A percentile compares a stretch with the other conserved stretches of the same genome.
phyloP scores from a whole-genome alignment of 2,888 invertebrate species.

The Habroteleia sp. region DNA sequence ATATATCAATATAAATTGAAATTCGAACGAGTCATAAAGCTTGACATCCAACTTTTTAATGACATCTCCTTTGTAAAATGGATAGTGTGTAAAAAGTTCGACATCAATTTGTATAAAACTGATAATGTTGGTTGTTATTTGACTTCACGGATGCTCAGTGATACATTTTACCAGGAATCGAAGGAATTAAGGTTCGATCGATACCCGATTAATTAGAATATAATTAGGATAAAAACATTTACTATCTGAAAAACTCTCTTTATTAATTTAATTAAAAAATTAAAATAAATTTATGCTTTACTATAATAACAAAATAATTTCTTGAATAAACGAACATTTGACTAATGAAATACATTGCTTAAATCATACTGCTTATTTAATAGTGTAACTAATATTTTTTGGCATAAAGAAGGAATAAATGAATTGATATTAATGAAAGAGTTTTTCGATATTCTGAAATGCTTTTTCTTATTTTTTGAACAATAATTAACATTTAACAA shows the following conservation, averaged over 20 bases:
- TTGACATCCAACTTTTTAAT: no score
- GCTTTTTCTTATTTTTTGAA: slow-evolving; percentile 68
- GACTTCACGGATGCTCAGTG: slow-evolving; percentile 79
- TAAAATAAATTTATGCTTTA: neutral
- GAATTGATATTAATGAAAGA: slow-evolving; percentile 6
- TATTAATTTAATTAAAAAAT: neutral
- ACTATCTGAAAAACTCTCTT: slow-evolving; percentile 66
- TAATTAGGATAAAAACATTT: slow-evolving; percentile 72
- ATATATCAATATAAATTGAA: slow-evolving; percentile 6
- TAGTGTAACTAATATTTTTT: no score
- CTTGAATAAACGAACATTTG: no score
- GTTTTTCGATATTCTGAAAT: slow-evolving; percentile 67
- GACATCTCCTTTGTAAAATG: no score
- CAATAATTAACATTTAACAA: slow-evolving; percentile 81
- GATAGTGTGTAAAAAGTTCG: slow-evolving; percentile 26
- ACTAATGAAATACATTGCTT: no score
- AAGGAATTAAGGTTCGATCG: slow-evolving; percentile 71
- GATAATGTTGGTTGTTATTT: slow-evolving; percentile 46
- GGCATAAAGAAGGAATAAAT: no score
- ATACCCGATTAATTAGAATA: slow-evolving; percentile 74
- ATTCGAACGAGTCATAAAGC: slow-evolving; percentile 7
- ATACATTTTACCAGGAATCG: slow-evolving; percentile 71
- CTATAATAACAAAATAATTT: neutral
- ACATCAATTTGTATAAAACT: slow-evolving; percentile 5
- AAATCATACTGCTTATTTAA: no score